phyloP scores from a whole-genome alignment of 2,113 vertebrate species.

The Ursus arctos region DNA sequence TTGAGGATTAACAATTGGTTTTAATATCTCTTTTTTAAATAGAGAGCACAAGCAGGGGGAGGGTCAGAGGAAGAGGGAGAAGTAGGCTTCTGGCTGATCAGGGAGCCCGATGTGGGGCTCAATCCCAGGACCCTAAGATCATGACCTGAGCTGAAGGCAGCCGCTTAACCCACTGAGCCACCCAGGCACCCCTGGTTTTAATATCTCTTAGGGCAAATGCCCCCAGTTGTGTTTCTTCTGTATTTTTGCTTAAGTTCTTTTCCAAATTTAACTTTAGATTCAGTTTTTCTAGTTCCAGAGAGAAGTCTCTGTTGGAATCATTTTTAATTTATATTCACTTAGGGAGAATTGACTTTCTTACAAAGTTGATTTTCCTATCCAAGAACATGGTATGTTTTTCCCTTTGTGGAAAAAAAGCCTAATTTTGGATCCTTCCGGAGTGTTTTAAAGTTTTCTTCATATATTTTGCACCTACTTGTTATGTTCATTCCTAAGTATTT shows the following conservation, averaged over 20 bases:
- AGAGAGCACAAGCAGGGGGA: background rate
- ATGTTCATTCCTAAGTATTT: background rate
- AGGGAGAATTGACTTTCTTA: background rate
- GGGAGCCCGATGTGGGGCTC: no score
- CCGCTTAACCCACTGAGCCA: background rate
- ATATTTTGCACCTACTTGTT: background rate
- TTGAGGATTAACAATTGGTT: background rate
- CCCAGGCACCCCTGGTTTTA: background rate
- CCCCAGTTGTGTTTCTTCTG: background rate
- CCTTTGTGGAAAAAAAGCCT: background rate
- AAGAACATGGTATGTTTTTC: background rate
- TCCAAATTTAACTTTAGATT: background rate
- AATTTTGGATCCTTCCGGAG: background rate
- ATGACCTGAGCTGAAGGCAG: background rate
- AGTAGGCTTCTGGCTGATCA: no score
- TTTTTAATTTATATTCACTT: background rate
- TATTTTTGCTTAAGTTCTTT: background rate
- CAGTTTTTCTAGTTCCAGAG: background rate
- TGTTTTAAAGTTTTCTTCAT: background rate
- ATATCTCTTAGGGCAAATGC: no score
- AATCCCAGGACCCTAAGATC: no score
- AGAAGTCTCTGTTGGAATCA: background rate
- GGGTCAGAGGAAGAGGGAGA: no score
- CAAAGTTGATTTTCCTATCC: background rate
- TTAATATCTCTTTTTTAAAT: background rate